Conservation (phyloP, 2,888 invertebrate genomes). For the Lepidochrysops patricia region DNA sequence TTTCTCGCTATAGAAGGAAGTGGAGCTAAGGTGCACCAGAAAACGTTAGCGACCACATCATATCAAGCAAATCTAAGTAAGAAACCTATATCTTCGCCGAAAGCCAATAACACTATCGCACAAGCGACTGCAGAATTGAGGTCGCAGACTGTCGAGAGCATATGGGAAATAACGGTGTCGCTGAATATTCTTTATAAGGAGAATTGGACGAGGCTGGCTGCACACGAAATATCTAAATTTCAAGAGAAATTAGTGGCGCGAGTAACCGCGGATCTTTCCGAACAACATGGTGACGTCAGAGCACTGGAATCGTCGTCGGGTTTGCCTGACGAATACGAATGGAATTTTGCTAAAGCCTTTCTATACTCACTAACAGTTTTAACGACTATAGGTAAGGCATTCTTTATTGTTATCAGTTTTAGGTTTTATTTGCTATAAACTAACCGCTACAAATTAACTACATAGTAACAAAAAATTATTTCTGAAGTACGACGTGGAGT, state of each 20-base stretch:
- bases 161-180: slow-evolving; percentile 92
- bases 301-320: slow-evolving; percentile 62
- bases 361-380: slow-evolving; percentile 95
- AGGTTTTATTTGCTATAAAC: background rate
- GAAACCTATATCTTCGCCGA: slow-evolving; percentile 46
- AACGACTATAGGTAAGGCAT: slow-evolving; percentile 88
- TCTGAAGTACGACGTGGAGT: background rate
- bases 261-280: slow-evolving; percentile 83
- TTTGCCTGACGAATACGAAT: slow-evolving; percentile 79
- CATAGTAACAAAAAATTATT: background rate
- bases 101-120: slow-evolving; percentile 52
- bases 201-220: slow-evolving; percentile 90
- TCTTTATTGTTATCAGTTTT: background rate
- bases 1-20: slow-evolving; percentile 89
- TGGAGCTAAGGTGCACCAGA: slow-evolving; percentile 66
- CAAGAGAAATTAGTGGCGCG: slow-evolving; percentile 87
- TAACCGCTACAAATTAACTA: too few relatives aligned
- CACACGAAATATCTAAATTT: slow-evolving; percentile 80
- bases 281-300: slow-evolving; percentile 63
- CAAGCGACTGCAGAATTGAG: slow-evolving; percentile 62
- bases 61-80: slow-evolving; percentile 56
- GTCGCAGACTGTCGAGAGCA: slow-evolving; percentile 85
- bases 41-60: slow-evolving; percentile 64
- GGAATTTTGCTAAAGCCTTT: slow-evolving; percentile 93
- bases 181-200: slow-evolving; percentile 90